Base-by-base conservation (phyloP, 1,140 invertebrate species). In the Pachypeltis micranthus region DNA sequence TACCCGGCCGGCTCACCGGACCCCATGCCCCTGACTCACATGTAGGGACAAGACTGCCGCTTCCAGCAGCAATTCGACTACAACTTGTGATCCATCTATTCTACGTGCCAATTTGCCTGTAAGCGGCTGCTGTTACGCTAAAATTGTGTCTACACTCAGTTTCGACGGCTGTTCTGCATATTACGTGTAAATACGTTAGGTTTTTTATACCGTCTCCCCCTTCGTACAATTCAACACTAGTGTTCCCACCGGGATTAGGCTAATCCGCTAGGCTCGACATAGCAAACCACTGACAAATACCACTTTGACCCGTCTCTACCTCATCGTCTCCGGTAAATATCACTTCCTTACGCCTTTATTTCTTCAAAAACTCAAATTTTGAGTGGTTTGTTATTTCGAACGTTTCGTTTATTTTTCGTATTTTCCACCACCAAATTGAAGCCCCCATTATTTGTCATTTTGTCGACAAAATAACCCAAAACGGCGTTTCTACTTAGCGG, bases 1-100 rank as follows among this genome's bases (percentile, higher is more conserved):
- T 65, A 67, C 61, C 51, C 59, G 25, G 47, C 61, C 23, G 63
- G 27, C 1, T 66, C 67, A 10, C 66, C 68, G 3, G 68, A 69
- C 29, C 60, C 65, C 14, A 66, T 67, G 62, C 67, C 67, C 1
- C 61, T 69, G 51, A 56, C 69, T 31, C 69, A 69, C 59, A 69
- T 69, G 66, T 69, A 69, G 69, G 67, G 65, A 21, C 54, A 58
- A 44, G 66, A 65, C 65, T 66, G 63, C 56, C 59, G 63, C 59
- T 65, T 61, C 59, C 63, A 66, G 34, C 65, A 61, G 65, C 61
- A 51, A 24, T 63, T 62, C 54, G 65, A 63, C 57, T 68, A 64
- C 34, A 55, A 63, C 44, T 66, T 66, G 65, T 66, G 66, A 67
- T 67, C 62, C 56, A 25, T 28, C 19, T 44, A n/a, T 62, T 27